Base-by-base conservation (phyloP, 2,888 invertebrate genomes). In the Aporophyla nigra region DNA sequence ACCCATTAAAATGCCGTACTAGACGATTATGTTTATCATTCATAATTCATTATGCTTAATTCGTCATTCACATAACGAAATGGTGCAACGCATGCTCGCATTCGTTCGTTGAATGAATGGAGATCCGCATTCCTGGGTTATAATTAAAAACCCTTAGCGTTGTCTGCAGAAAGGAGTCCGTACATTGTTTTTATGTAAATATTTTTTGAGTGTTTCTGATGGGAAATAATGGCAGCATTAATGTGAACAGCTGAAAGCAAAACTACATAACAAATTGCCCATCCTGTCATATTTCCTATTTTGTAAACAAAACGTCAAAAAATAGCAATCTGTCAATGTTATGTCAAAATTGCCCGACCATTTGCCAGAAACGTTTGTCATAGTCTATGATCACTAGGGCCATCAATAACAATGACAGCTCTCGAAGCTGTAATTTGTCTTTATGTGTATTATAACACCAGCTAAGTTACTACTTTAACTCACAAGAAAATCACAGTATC, bases 111-210 rank as follows among this genome's bases (percentile, higher is more conserved):
- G 68, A 62, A 65, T 67, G 72, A 82, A 71, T 59, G 51, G 78
- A 87, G 91, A 90, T 93, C 92, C 91, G 90, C 90, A 90, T 91
- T 90, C 92, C 86, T 83, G 65, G 5, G 76, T 87, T 89, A 89
- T 89, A 90, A 79, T 80, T 59, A 67, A 76, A 77, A 83, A 85
- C 59, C 77, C 70, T 59, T 46, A 5, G 5, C 10, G 16, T 59
- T 24, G 24, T 19, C 16, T 65, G 53, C 1, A 58, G 27, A 33
- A 63, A 10, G 51, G 71, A 70, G 78, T 74, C 66, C 49, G 74
- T 70, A 70, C 68, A 53, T 51, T 14, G 1, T 53, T n/a, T 5
- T 56, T 46, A 4, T 40, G 9, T 59, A 27, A 51, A 69, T 58
- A 54, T n/a, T 49, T 61, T 67, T n/a, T 61, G 12, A 40, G 21